phyloP scores from a whole-genome alignment of 1,140 invertebrate species.

The Euwallacea fornicatus region DNA sequence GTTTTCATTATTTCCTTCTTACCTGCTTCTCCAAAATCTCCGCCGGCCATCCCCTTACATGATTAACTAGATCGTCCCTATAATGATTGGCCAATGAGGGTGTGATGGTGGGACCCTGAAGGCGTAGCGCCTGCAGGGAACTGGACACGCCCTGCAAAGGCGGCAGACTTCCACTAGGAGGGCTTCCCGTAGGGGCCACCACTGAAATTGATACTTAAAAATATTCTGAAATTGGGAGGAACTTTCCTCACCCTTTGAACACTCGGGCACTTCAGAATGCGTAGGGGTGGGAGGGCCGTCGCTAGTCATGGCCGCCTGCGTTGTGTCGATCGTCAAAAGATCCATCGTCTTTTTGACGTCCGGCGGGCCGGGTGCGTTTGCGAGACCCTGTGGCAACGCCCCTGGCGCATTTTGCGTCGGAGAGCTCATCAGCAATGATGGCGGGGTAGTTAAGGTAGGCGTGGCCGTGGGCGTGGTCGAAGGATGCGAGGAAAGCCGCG shows the following conservation, averaged over 20 bases:
- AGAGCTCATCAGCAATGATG: slow-evolving; percentile 56
- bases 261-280: slow-evolving; percentile 69
- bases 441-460: slow-evolving; percentile 53
- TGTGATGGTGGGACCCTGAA: slow-evolving; percentile 63
- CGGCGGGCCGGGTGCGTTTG: slow-evolving; percentile 61
- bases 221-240: not conserved
- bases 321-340: slow-evolving; percentile 60
- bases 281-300: slow-evolving; percentile 71
- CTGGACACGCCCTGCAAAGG: slow-evolving; percentile 38
- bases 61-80: slow-evolving; percentile 84
- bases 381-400: slow-evolving; percentile 51
- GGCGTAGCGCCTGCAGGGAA: slow-evolving; percentile 53
- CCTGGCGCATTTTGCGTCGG: slow-evolving; percentile 42
- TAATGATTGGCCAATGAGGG: slow-evolving; percentile 90
- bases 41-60: slow-evolving; percentile 90
- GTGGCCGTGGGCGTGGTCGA: slow-evolving; percentile 51
- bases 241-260: slow-evolving; percentile 53
- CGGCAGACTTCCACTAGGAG: slow-evolving; percentile 31
- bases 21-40: slow-evolving; percentile 93
- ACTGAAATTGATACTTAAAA: slow-evolving; percentile 11
- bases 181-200: slow-evolving; percentile 32
- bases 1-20: slow-evolving; percentile 34
- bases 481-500: slow-evolving; percentile 64
- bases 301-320: slow-evolving; percentile 46
- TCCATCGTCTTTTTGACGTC: slow-evolving; percentile 15